Conservation (phyloP, 2,113 vertebrate species). For the Lophura nycthemera region DNA sequence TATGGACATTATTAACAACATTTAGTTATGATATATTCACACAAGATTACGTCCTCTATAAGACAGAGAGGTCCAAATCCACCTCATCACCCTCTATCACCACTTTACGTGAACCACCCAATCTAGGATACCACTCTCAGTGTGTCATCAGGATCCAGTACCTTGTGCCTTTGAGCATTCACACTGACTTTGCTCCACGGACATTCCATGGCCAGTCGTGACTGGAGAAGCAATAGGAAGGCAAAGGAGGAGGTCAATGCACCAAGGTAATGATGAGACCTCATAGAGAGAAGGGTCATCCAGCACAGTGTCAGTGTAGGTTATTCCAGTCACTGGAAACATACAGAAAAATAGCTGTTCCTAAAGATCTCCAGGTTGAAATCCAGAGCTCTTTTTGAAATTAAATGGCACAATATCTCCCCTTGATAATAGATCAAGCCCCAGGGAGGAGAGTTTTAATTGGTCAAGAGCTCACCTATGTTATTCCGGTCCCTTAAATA, state of each 20-base stretch:
- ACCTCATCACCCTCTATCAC: neutral
- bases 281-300: neutral
- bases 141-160: neutral
- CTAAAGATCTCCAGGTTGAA: neutral
- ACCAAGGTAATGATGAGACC: neutral
- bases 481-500: neutral
- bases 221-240: neutral
- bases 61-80: neutral
- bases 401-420: neutral
- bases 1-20: accelerated
- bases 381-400: neutral
- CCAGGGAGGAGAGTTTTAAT: neutral
- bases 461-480: neutral
- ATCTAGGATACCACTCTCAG: accelerated
- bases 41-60: neutral
- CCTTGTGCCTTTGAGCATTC: neutral
- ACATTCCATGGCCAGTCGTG: neutral
- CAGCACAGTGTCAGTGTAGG: neutral
- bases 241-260: neutral
- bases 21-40: neutral
- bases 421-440: neutral
- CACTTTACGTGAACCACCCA: neutral
- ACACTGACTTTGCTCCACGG: neutral
- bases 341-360: neutral
- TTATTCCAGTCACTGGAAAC: accelerated